Base-by-base conservation (phyloP, 1,140 invertebrate genomes). In the Anoplophora glabripennis region DNA sequence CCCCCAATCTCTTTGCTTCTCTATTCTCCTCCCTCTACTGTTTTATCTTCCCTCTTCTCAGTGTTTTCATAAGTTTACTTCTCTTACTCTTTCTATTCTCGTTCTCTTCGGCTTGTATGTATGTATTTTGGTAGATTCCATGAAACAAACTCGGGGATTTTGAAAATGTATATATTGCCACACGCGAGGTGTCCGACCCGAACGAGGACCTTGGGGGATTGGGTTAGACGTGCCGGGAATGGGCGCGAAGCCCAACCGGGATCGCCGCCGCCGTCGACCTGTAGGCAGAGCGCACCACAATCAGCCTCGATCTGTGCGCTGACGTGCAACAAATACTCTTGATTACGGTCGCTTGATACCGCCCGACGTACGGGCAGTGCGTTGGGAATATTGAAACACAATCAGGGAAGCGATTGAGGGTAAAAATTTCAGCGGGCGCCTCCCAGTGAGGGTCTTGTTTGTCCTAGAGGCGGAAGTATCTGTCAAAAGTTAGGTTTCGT, bases 311-410 rank as follows among this genome's bases (percentile, higher is more conserved):
- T 62, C 60, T 62, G 55, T 44, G 12, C 57, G 49, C 54, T 58
- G 54, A 58, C 60, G 49, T 57, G 55, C 55, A 62, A 62, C 60
- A 62, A 62, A 62, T 51, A 49, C 55, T 37, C 48, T 53, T 62
- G 60, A 62, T 62, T 62, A 62, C 60, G 36, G 21, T 28, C 21
- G 21, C 21, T 28, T 28, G 21, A 28, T 28, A 28, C 34, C 18
- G 47, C 15, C 56, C 47, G n/a, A 17, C 21, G n/a, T 17, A 47
- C 18, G 18, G 18, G 45, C 45, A 47, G 14, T 9, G 21, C 9
- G 42, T 17, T 33, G 34, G 34, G 21, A 47, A 33, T 47, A 45
- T 45, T 45, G 3, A 15, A 45, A 45, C 42, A 15, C 21, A 45
- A 45, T 45, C 21, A 18, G 21, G 21, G 21, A 18, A n/a, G 12